Percentiles rank a stretch among this genome's conserved stretches.
Conservation (phyloP, 2,113 vertebrate genomes). For the Vidua chalybeata region DNA sequence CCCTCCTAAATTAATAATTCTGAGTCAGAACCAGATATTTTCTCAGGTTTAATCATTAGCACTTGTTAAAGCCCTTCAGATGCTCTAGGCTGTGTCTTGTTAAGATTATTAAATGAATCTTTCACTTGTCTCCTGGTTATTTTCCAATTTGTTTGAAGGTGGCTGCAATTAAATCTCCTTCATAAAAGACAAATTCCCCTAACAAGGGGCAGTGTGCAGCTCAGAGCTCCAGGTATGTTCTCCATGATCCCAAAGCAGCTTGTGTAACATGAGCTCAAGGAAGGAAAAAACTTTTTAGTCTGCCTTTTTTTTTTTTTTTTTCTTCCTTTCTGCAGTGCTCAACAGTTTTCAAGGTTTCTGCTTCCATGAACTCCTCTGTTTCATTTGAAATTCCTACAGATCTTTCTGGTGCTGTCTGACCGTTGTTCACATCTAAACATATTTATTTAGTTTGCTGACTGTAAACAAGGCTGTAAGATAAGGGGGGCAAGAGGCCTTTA, state of each 20-base stretch:
- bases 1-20: slow-evolving; percentile 20
- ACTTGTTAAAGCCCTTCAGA: slow-evolving; percentile 40
- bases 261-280: background rate
- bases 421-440: background rate
- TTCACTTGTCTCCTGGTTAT: slow-evolving; percentile 52
- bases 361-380: background rate
- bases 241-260: background rate
- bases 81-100: slow-evolving; percentile 21
- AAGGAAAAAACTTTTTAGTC: background rate
- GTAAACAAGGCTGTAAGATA: background rate
- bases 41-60: slow-evolving; percentile 51
- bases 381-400: background rate
- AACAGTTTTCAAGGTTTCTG: background rate
- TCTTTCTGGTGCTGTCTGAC: background rate
- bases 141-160: slow-evolving; percentile 62
- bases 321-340: background rate
- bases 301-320: too few relatives aligned
- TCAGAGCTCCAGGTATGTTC: background rate
- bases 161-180: slow-evolving; percentile 48
- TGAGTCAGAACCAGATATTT: slow-evolving; percentile 46
- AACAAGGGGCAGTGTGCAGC: background rate
- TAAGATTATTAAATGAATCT: slow-evolving; percentile 58
- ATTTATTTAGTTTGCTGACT: background rate
- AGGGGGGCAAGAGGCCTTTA: background rate
- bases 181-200: slow-evolving; percentile 21